phyloP scores from a whole-genome alignment of 1,140 invertebrate genomes.

The Drosophila lacertosa region DNA sequence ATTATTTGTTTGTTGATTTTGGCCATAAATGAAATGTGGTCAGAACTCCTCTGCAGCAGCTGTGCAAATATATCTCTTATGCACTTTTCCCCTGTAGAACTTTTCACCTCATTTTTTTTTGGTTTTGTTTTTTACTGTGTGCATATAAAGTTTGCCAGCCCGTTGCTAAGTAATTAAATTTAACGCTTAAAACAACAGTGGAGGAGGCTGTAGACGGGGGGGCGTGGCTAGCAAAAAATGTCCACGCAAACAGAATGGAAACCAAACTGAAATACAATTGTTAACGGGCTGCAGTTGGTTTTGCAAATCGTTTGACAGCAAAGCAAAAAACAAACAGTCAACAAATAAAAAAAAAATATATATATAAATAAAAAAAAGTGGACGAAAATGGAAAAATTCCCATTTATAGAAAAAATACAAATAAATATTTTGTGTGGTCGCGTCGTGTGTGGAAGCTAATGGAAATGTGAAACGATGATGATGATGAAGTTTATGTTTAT shows the following conservation, averaged over 20 bases:
- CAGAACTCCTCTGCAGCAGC: conserved; percentile 47
- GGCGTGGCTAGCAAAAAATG: no score
- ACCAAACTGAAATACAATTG: conserved; percentile 69
- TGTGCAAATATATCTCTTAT: conserved; percentile 67
- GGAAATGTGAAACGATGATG: conserved; percentile 13
- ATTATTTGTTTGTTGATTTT: conserved; percentile 33
- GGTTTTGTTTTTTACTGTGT: conserved; percentile 38
- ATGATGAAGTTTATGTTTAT: conserved; percentile 23
- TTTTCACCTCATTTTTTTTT: no score
- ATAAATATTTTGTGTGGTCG: conserved; percentile 66
- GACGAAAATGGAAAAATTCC: background rate
- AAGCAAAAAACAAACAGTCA: conserved; percentile 37
- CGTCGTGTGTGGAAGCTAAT: conserved; percentile 41
- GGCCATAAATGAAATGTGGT: conserved; percentile 18
- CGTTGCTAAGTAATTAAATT: conserved; percentile 77
- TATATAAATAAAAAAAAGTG: background rate
- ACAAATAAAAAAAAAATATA: background rate
- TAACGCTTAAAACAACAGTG: conserved; percentile 79
- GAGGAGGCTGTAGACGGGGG: no score
- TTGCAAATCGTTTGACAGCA: conserved; percentile 78
- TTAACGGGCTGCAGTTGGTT: conserved; percentile 71
- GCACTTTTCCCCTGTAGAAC: conserved; percentile 19
- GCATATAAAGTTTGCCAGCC: conserved; percentile 39
- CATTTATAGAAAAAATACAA: conserved; percentile 34
- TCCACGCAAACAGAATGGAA: conserved; percentile 61